phyloP scores from a whole-genome alignment of 2,888 invertebrate species.

The Pachliopta kotzebuea region DNA sequence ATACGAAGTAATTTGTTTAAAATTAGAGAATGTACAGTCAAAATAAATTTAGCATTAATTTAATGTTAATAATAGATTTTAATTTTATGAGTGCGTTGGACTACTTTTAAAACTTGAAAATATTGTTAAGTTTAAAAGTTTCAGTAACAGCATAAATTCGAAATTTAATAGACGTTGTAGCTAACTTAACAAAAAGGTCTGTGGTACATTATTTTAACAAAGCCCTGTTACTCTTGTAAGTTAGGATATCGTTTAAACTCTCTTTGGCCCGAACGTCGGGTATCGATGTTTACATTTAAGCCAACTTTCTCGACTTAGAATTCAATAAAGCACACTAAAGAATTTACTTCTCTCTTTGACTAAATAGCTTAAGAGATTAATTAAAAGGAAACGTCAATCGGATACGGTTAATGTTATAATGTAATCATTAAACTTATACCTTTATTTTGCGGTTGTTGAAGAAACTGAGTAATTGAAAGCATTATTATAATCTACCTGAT shows the following conservation, averaged over 20 bases:
- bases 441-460: conserved; percentile 33
- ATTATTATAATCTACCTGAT: too few relatives aligned
- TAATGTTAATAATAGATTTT: too few relatives aligned
- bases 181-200: conserved; percentile 9
- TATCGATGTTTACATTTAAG: conserved; percentile 74
- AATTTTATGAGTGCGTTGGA: conserved; percentile 35
- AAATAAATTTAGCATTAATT: too few relatives aligned
- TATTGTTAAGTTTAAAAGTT: too few relatives aligned
- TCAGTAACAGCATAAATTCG: too few relatives aligned
- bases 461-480: neutral
- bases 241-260: conserved; percentile 65
- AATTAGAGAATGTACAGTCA: too few relatives aligned
- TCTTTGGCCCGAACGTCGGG: conserved; percentile 58
- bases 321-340: conserved; percentile 72
- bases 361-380: conserved; percentile 76
- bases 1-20: too few relatives aligned
- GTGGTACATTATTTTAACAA: conserved; percentile 16
- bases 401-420: conserved; percentile 57
- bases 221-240: conserved; percentile 50
- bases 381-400: conserved; percentile 63
- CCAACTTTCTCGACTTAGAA: conserved; percentile 69
- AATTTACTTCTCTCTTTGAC: conserved; percentile 72
- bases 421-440: conserved; percentile 55
- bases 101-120: too few relatives aligned
- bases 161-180: too few relatives aligned